A percentile compares a stretch with the other conserved stretches of the same genome.
Conservation (phyloP, 1,140 invertebrate species). For the Schlechtendalia chinensis region DNA sequence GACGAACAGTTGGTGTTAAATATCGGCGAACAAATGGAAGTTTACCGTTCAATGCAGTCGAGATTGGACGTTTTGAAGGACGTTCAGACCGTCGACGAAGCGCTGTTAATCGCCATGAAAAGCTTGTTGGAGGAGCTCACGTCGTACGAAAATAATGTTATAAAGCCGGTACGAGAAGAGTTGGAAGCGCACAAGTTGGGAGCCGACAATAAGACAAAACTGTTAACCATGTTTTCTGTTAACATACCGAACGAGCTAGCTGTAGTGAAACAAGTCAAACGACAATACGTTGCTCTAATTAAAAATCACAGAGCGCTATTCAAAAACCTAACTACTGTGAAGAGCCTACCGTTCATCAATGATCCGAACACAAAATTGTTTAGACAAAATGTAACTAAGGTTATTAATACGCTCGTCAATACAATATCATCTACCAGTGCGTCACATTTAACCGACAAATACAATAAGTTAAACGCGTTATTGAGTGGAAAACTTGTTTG, state of each 20-base stretch:
- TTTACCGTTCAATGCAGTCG: background rate
- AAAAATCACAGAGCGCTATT: constrained; percentile 32
- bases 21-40: constrained; percentile 1
- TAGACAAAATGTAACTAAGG: constrained; percentile 19
- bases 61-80: background rate
- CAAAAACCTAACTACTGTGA: background rate
- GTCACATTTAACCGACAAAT: constrained; percentile 24
- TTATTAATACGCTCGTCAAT: constrained; percentile 30
- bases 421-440: constrained; percentile 7
- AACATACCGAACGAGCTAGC: background rate
- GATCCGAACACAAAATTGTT: constrained; percentile 16
- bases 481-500: constrained; percentile 27
- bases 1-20: background rate
- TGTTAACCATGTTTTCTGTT: background rate
- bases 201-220: background rate
- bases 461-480: constrained; percentile 25
- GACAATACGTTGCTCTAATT: constrained; percentile 13
- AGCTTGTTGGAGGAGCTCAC: constrained; percentile 20
- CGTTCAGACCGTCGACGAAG: background rate
- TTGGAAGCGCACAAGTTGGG: background rate
- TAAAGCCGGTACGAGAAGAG: background rate
- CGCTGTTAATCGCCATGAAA: background rate
- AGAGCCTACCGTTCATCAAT: background rate
- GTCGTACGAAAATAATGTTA: constrained; percentile 26
- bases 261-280: background rate